phyloP scores from a whole-genome alignment of 1,140 invertebrate species.

The Pachypsylla venusta region DNA sequence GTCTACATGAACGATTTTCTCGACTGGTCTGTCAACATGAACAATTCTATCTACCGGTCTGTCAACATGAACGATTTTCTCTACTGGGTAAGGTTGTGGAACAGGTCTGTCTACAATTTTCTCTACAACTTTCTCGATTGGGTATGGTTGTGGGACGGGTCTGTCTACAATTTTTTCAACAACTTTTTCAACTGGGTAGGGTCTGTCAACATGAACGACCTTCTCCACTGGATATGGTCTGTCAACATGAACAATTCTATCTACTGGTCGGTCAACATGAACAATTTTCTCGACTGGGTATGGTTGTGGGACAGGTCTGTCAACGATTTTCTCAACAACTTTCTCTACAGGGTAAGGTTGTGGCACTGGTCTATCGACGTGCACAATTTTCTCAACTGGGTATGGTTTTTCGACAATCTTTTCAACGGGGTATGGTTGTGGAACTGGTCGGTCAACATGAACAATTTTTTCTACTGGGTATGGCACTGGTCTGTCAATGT shows the following conservation, averaged over 20 bases:
- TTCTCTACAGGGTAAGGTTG: too few species aligned
- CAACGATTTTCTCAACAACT: conserved; percentile 36
- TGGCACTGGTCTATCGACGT: conserved; percentile 21
- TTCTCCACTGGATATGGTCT: conserved; percentile 51
- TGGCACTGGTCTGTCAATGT: conserved; percentile 46
- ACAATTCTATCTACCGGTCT: conserved; percentile 40
- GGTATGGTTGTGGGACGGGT: conserved; percentile 42
- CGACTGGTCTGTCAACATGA: conserved; percentile 20
- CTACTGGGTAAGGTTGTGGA: conserved; percentile 40
- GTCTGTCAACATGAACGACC: too few species aligned
- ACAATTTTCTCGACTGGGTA: conserved; percentile 50
- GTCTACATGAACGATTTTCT: conserved; percentile 37
- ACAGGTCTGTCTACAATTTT: conserved; percentile 47
- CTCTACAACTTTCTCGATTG: conserved; percentile 36
- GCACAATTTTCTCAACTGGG: conserved; percentile 52
- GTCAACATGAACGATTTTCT: conserved; percentile 31
- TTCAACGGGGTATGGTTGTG: not conserved
- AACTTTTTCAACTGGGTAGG: conserved; percentile 48
- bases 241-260: conserved; percentile 9
- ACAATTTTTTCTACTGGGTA: conserved; percentile 42
- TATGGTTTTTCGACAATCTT: conserved; percentile 35
- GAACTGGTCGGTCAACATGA: conserved; percentile 10
- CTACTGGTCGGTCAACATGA: conserved; percentile 26
- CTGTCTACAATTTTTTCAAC: too few species aligned
- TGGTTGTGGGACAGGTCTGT: conserved; percentile 28